These are phyloP conservation scores for Calosoma granatense DNA, from an alignment of 1,140 invertebrate genomes.

Conservation along the genomic window DNA sequence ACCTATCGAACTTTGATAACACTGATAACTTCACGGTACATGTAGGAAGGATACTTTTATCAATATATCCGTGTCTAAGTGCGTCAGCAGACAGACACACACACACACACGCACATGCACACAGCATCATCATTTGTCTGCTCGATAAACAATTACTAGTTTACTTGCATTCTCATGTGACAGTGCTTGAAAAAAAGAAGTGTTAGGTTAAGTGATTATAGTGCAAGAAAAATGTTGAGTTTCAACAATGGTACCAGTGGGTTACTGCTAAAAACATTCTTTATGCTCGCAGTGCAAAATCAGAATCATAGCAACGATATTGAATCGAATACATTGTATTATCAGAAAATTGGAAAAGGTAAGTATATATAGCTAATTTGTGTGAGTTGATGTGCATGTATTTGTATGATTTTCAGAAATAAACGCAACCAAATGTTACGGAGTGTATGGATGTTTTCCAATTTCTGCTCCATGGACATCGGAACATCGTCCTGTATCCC, in stretches of 20 bases:
- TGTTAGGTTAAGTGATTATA: too few species aligned
- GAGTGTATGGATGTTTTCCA: conserved; percentile 73
- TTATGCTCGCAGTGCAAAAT: not conserved
- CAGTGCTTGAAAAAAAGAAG: too few species aligned
- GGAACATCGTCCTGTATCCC: conserved; percentile 61
- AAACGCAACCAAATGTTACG: conserved; percentile 53
- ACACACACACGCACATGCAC: too few species aligned
- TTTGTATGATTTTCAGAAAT: conserved; percentile 27
- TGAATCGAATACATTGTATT: conserved; percentile 19
- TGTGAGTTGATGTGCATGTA: not conserved
- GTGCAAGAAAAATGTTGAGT: conserved; percentile 3
- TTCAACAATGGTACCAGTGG: not conserved
- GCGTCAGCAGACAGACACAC: not conserved
- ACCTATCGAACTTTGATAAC: not conserved
- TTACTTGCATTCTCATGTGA: too few species aligned
- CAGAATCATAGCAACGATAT: not conserved
- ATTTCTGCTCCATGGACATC: conserved; percentile 70
- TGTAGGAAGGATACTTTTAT: not conserved
- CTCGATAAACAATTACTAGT: too few species aligned
- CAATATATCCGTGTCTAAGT: not conserved
- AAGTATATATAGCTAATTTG: conserved; percentile 15
- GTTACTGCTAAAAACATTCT: not conserved
- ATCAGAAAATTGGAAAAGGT: conserved; percentile 30
- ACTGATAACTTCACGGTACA: not conserved
- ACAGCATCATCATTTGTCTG: too few species aligned